A percentile compares a stretch with the other conserved stretches of the same genome.
Conservation (phyloP, 2,797 vertebrate species). For the Hydrocynus forskahlii region DNA sequence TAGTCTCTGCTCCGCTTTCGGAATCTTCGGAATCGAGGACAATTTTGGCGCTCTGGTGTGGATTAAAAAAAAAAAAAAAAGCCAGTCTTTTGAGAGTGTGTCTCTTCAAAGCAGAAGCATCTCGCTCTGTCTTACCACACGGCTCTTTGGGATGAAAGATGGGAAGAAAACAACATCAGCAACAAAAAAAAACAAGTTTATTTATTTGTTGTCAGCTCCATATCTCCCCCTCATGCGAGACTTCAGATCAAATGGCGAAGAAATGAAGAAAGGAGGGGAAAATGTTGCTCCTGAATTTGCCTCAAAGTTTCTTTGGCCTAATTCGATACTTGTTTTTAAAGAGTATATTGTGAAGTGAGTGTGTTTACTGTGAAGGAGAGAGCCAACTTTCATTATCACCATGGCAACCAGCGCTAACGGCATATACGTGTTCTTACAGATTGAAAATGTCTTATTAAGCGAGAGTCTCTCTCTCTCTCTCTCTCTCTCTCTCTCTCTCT, state of each 20-base stretch:
- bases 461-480: too few relatives aligned
- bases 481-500: too few relatives aligned
- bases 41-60: conserved; percentile 45
- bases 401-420: not conserved
- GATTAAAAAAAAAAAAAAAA: conserved; percentile 65
- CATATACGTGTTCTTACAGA: not conserved
- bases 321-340: conserved; percentile 54
- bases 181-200: conserved; percentile 59
- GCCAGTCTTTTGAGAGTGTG: conserved; percentile 34
- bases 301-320: conserved; percentile 67
- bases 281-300: conserved; percentile 53
- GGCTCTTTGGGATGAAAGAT: conserved; percentile 74
- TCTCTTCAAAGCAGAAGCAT: conserved; percentile 71
- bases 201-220: conserved; percentile 71
- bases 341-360: conserved; percentile 1
- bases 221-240: conserved; percentile 57
- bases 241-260: conserved; percentile 67
- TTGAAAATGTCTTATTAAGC: not conserved
- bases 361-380: not conserved
- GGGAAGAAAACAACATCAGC: conserved; percentile 64
- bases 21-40: conserved; percentile 20
- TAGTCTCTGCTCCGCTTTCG: not conserved
- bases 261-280: conserved; percentile 12
- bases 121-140: conserved; percentile 61
- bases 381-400: not conserved